A percentile compares a stretch with the other conserved stretches of the same genome.
phyloP scores from a whole-genome alignment of 2,888 invertebrate species.

The Pheosia tremula region DNA sequence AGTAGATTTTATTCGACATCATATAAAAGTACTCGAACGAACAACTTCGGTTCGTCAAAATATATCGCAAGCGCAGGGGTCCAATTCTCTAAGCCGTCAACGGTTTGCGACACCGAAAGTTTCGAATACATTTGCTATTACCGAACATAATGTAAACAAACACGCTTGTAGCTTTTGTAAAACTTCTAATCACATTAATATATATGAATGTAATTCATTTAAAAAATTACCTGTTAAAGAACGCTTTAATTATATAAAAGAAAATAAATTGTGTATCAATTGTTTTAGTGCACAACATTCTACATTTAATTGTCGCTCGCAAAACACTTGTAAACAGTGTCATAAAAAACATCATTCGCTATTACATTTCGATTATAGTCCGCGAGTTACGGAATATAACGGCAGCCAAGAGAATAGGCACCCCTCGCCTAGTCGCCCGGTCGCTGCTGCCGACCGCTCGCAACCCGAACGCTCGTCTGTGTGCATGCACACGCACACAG shows the following conservation, averaged over 20 bases:
- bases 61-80: too few species aligned
- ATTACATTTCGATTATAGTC: not conserved
- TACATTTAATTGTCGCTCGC: not conserved
- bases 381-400: not conserved
- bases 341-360: not conserved
- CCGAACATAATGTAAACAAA: not conserved
- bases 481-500: not conserved
- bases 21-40: not conserved
- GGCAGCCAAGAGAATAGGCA: not conserved
- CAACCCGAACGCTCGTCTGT: not conserved
- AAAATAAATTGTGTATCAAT: not conserved
- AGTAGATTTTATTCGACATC: not conserved
- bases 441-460: not conserved
- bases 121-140: constrained; percentile 1
- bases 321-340: not conserved
- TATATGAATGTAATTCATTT: not conserved
- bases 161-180: not conserved
- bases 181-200: not conserved
- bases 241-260: not conserved
- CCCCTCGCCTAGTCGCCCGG: not conserved
- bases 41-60: not conserved
- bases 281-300: not conserved
- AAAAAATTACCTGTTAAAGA: not conserved
- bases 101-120: not conserved
- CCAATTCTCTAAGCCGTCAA: too few species aligned